phyloP scores from a whole-genome alignment of 2,888 invertebrate genomes.

The Eupelmus urozonus region DNA sequence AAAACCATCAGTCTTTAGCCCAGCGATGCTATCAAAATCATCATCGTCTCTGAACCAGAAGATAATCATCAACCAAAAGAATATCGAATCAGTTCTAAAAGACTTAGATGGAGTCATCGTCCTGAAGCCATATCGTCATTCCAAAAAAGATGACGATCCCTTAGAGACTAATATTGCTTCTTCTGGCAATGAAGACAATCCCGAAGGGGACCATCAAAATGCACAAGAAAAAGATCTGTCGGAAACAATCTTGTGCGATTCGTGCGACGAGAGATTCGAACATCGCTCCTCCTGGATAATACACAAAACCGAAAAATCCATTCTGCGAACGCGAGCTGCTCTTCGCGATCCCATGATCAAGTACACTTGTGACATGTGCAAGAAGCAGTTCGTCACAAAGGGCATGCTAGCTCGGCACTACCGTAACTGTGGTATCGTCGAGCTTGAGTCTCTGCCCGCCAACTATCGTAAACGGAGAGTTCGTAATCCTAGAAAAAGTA shows the following conservation, averaged over 20 bases:
- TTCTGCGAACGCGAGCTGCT: constrained; percentile 60
- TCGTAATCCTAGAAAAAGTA: constrained; percentile 4
- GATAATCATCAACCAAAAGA: no score
- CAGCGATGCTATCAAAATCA: no score
- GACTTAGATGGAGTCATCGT: no score
- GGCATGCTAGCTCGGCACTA: constrained; percentile 69
- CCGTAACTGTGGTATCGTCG: constrained; percentile 37
- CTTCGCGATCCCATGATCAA: constrained; percentile 75
- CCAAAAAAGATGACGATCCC: constrained; percentile 9
- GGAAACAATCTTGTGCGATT: constrained; percentile 60
- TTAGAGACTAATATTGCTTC: neutral
- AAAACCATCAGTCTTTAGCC: no score
- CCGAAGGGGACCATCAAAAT: neutral
- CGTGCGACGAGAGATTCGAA: constrained; percentile 64
- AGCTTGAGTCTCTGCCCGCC: neutral
- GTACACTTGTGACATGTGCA: constrained; percentile 68
- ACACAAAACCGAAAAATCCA: constrained; percentile 66
- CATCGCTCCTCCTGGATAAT: constrained; percentile 60
- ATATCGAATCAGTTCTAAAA: no score
- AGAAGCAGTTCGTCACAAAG: constrained; percentile 69
- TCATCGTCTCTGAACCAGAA: no score
- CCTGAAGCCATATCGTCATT: neutral
- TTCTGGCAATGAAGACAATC: neutral
- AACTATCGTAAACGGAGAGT: neutral
- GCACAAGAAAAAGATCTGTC: neutral